These are phyloP conservation scores for Acromyrmex echinatior DNA, from an alignment of 1,140 invertebrate species.

Conservation along the genomic window DNA sequence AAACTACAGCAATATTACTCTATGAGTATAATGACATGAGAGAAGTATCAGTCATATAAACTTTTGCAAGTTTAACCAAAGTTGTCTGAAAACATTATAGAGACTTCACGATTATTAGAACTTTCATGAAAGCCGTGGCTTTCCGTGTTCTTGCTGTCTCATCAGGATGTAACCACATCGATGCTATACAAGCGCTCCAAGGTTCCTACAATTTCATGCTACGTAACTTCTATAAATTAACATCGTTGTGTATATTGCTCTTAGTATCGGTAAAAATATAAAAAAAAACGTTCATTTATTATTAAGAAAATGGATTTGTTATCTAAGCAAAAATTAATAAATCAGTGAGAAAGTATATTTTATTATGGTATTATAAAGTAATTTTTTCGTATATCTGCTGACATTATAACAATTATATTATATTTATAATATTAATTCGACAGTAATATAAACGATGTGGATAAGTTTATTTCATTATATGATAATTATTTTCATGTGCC, in stretches of 20 bases:
- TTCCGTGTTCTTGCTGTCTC: conserved; percentile 35
- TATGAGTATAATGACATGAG: conserved; percentile 7
- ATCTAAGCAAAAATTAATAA: background rate
- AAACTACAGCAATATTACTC: conserved; percentile 12
- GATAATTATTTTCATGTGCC: background rate
- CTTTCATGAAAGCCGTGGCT: conserved; percentile 40
- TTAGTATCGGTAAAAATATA: background rate
- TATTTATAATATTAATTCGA: background rate
- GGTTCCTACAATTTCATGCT: conserved; percentile 27
- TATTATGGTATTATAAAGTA: background rate
- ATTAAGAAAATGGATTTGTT: conserved; percentile 11
- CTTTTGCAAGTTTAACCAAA: conserved; percentile 1
- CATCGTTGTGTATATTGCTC: background rate
- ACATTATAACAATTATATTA: background rate
- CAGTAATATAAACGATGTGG: background rate
- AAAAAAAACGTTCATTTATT: background rate
- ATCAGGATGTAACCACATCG: conserved; percentile 50
- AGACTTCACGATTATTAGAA: conserved; percentile 52
- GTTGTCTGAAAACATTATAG: conserved; percentile 4
- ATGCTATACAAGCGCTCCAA: conserved; percentile 26
- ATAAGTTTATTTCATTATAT: background rate
- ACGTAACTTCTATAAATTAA: conserved; percentile 37
- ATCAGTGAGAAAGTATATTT: background rate
- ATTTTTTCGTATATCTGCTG: background rate
- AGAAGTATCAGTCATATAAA: conserved; percentile 10